Evolutionary conservation across 64 coral and sea anemone species (phyloP).

Genomic region (Hydrozoanthus tunicans): DNA sequence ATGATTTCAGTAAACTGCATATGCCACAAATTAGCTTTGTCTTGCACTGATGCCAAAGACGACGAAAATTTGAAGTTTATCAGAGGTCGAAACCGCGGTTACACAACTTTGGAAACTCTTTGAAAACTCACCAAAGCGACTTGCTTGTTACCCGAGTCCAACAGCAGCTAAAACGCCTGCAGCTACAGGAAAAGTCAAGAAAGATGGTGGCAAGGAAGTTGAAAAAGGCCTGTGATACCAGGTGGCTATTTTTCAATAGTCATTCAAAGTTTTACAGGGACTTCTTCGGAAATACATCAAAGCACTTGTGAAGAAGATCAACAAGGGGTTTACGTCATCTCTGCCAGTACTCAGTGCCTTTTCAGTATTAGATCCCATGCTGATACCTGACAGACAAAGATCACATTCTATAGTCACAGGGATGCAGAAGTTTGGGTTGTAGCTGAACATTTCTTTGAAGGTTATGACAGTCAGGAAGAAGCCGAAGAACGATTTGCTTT

Average conservation of each 20-base stretch:
- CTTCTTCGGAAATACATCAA: conserved; percentile 54
- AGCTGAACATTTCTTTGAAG: conserved; percentile 55
- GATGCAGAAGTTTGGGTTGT: conserved; percentile 55
- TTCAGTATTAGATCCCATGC: conserved; percentile 41
- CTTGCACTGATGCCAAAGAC: conserved; percentile 44
- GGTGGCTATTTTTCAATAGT: neutral
- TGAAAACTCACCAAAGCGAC: conserved; percentile 24
- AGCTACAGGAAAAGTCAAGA: conserved; percentile 10
- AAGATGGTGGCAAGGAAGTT: conserved; percentile 10
- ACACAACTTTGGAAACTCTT: conserved; percentile 37
- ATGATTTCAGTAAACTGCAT: conserved; percentile 30
- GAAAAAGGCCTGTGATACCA: conserved; percentile 5
- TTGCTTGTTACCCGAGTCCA: conserved; percentile 1
- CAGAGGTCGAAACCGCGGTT: conserved; percentile 6
- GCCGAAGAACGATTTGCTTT: conserved; percentile 57
- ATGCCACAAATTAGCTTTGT: conserved; percentile 38
- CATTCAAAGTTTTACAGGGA: conserved; percentile 47
- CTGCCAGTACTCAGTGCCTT: conserved; percentile 58
- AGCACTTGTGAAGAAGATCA: conserved; percentile 51
- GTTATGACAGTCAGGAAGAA: conserved; percentile 49
- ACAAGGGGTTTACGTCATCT: conserved; percentile 66
- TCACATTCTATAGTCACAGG: conserved; percentile 46
- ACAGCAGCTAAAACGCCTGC: neutral
- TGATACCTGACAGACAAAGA: conserved; percentile 47
- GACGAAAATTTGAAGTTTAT: conserved; percentile 38